Evolutionary conservation across 2,888 invertebrate genomes (phyloP).

Genomic region (Nomada lathburiana): DNA sequence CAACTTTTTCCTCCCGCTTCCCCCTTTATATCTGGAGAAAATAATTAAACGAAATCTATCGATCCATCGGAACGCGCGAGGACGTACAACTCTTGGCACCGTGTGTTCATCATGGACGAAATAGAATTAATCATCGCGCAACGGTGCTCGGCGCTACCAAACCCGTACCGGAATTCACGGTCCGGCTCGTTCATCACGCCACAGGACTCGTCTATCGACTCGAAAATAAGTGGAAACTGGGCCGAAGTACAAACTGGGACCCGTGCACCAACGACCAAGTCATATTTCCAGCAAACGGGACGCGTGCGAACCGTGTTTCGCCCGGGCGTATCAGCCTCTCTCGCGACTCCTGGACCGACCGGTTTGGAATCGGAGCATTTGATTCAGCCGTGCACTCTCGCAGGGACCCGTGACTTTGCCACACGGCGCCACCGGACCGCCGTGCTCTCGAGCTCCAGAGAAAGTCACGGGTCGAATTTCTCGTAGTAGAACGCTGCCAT

Average conservation of each 20-base stretch:
- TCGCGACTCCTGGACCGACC: not conserved
- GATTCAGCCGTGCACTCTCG: conserved; percentile 22
- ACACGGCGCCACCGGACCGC: too few species aligned
- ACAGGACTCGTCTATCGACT: conserved; percentile 20
- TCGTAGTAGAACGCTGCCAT: too few species aligned
- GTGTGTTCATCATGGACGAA: not conserved
- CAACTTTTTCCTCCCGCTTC: not conserved
- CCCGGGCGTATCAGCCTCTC: not conserved
- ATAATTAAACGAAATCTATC: too few species aligned
- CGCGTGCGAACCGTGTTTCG: not conserved
- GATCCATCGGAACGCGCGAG: not conserved
- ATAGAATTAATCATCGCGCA: conserved; percentile 23
- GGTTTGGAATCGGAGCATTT: not conserved
- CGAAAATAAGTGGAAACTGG: conserved; percentile 38
- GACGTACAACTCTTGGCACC: not conserved
- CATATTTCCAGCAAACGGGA: not conserved
- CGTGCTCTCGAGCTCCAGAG: not conserved
- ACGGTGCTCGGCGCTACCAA: not conserved
- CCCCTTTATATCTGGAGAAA: not conserved
- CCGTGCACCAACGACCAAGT: not conserved
- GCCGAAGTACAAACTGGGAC: conserved; percentile 13
- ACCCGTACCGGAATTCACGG: conserved; percentile 16
- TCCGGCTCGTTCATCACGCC: conserved; percentile 33
- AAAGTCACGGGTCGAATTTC: not conserved
- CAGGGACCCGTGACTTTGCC: too few species aligned